Evolutionary conservation across 2,113 vertebrate species (phyloP).

Genomic region (Caloenas nicobarica): DNA sequence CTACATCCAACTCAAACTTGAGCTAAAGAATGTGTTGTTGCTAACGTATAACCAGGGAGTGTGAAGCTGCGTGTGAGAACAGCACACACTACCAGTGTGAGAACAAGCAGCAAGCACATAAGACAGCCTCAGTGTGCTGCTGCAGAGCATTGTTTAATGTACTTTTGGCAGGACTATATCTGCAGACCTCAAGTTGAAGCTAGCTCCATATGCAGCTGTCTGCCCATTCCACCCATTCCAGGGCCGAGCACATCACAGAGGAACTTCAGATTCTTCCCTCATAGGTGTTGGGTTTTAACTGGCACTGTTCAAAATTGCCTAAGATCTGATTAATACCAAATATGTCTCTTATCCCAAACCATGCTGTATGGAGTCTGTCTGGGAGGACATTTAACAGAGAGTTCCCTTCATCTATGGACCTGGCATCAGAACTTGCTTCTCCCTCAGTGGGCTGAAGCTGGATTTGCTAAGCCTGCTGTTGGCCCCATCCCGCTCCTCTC

Average conservation of each 20-base stretch:
- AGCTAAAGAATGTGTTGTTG: constrained; percentile 49
- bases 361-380: background rate
- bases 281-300: background rate
- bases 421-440: background rate
- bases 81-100: constrained; percentile 29
- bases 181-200: background rate
- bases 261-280: background rate
- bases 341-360: background rate
- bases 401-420: background rate
- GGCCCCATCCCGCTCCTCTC: background rate
- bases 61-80: constrained; percentile 58
- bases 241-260: background rate
- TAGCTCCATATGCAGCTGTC: background rate
- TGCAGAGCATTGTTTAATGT: background rate
- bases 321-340: background rate
- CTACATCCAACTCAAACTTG: constrained; percentile 13
- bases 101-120: constrained; percentile 9
- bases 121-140: background rate
- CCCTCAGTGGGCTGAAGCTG: background rate
- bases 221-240: background rate
- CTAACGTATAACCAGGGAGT: constrained; percentile 63
- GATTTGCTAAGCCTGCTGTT: background rate
- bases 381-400: background rate
- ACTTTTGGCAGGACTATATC: background rate
- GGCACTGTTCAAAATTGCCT: background rate